phyloP scores from a whole-genome alignment of 2,888 invertebrate species.

The Leptinotarsa haldemani region DNA sequence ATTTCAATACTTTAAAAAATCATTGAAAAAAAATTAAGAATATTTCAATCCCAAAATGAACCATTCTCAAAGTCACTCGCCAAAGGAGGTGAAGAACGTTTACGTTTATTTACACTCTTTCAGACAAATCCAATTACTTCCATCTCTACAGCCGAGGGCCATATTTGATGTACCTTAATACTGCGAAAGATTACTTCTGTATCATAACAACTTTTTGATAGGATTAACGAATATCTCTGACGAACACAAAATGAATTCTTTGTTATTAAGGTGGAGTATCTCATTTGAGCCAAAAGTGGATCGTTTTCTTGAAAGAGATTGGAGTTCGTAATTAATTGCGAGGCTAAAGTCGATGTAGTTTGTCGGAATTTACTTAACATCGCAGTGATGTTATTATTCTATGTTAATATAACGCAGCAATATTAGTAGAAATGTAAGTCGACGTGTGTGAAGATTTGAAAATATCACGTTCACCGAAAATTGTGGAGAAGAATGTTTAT shows the following conservation, averaged over 20 bases:
- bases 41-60: background rate
- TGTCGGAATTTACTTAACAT: background rate
- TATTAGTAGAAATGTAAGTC: background rate
- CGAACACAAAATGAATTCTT: slow-evolving; percentile 57
- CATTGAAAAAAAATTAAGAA: too few relatives aligned
- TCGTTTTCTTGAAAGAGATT: slow-evolving; percentile 7
- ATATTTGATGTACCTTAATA: slow-evolving; percentile 63
- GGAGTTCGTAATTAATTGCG: slow-evolving; percentile 2
- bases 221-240: slow-evolving; percentile 60
- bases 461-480: too few relatives aligned
- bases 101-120: slow-evolving; percentile 7
- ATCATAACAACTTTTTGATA: slow-evolving; percentile 66
- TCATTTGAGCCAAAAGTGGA: slow-evolving; percentile 8
- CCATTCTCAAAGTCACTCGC: background rate
- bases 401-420: background rate
- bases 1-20: too few relatives aligned
- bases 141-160: slow-evolving; percentile 40
- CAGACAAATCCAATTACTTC: slow-evolving; percentile 19
- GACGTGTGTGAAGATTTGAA: too few relatives aligned
- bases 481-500: too few relatives aligned
- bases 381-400: background rate
- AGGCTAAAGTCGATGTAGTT: background rate
- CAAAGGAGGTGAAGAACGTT: background rate
- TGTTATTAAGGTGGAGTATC: slow-evolving; percentile 25
- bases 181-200: slow-evolving; percentile 64